Percentiles rank a stretch among this genome's conserved stretches.
Evolutionary conservation across 2,113 vertebrate species (phyloP).

Genomic region (Cynocephalus volans): DNA sequence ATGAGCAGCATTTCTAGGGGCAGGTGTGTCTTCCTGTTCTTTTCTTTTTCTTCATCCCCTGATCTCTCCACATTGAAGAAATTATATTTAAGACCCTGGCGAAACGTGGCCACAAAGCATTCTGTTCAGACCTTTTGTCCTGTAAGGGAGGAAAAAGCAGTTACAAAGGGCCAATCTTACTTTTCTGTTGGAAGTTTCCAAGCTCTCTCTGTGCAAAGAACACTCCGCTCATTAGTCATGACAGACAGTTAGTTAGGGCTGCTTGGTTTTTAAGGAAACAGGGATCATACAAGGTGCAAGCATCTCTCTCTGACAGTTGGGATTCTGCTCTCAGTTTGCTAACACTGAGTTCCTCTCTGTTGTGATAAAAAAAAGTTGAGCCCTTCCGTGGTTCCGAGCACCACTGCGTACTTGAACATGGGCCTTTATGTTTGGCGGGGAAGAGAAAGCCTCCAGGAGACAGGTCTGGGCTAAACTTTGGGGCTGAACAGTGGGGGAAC

Average conservation of each 20-base stretch:
- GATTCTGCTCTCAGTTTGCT: neutral
- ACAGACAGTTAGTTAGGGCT: slow-evolving; percentile 68
- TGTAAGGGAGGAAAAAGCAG: slow-evolving; percentile 21
- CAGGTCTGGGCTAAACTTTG: neutral
- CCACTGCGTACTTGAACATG: neutral
- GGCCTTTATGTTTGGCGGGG: neutral
- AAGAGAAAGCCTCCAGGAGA: neutral
- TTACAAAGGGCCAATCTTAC: slow-evolving; percentile 65
- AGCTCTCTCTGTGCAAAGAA: slow-evolving; percentile 79
- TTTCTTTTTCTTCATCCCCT: slow-evolving; percentile 52
- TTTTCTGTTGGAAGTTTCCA: slow-evolving; percentile 72
- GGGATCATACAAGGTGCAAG: neutral
- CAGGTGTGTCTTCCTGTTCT: neutral
- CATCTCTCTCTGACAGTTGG: slow-evolving; percentile 41
- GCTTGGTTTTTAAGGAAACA: slow-evolving; percentile 61
- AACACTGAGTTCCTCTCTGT: slow-evolving; percentile 22
- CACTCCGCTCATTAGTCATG: slow-evolving; percentile 78
- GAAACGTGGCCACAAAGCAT: slow-evolving; percentile 63
- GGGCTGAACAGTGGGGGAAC: neutral
- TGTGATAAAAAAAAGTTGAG: neutral
- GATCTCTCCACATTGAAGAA: slow-evolving; percentile 63
- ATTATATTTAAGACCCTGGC: slow-evolving; percentile 23
- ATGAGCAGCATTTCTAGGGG: neutral
- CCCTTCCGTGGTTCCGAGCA: neutral
- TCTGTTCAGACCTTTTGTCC: slow-evolving; percentile 67